Conservation (phyloP, 2,888 invertebrate genomes). For the Tanypteryx hageni region DNA sequence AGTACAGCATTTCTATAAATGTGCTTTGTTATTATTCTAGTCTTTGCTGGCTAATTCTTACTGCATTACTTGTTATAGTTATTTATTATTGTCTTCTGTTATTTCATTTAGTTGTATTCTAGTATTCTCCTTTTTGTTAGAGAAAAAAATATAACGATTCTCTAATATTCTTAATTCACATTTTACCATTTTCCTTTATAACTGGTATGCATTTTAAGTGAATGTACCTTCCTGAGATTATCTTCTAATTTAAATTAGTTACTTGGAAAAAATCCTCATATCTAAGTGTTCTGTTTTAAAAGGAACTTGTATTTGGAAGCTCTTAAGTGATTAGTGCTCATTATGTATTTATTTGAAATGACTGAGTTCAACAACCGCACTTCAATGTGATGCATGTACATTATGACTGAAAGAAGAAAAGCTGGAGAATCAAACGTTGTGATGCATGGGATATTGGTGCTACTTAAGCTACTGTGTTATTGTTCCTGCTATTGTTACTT, state of each 20-base stretch:
- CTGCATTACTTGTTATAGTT: conserved; percentile 25
- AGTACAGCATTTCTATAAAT: conserved; percentile 43
- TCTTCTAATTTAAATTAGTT: conserved; percentile 7
- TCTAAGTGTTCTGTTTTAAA: not conserved
- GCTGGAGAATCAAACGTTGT: conserved; percentile 34
- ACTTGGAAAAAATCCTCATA: not conserved
- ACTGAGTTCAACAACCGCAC: conserved; percentile 8
- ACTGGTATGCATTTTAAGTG: conserved; percentile 45
- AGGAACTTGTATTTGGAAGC: not conserved
- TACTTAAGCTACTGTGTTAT: conserved; percentile 59
- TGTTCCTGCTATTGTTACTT: conserved; percentile 59
- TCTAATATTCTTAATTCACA: conserved; percentile 5
- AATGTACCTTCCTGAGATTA: conserved; percentile 4
- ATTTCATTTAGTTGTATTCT: not conserved
- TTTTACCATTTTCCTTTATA: not conserved
- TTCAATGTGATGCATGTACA: not conserved
- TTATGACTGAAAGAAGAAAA: conserved; percentile 47
- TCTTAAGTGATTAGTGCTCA: not conserved
- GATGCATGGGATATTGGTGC: conserved; percentile 57
- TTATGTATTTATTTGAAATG: not conserved
- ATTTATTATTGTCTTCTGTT: conserved; percentile 51
- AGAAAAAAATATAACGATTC: not conserved
- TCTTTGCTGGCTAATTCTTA: conserved; percentile 50
- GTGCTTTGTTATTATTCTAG: conserved; percentile 46
- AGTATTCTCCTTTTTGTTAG: not conserved